phyloP scores from a whole-genome alignment of 2,888 invertebrate genomes.

The Hirtodrosophila alboralis region DNA sequence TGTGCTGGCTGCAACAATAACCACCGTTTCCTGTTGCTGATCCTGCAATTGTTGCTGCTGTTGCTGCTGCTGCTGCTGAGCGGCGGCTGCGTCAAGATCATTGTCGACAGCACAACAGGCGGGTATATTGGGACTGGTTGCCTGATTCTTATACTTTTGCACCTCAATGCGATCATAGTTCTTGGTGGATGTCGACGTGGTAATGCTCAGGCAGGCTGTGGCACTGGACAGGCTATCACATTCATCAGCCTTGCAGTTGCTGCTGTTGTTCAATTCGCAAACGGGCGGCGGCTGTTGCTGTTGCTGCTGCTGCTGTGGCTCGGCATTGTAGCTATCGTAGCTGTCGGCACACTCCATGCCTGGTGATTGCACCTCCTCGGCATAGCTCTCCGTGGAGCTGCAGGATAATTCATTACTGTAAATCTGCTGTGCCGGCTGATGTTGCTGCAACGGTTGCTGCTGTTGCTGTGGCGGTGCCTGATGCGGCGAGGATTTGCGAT shows the following conservation, averaged over 20 bases:
- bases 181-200: conserved; percentile 81
- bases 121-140: conserved; percentile 84
- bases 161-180: conserved; percentile 83
- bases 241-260: conserved; percentile 67
- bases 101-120: conserved; percentile 69
- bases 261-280: conserved; percentile 12
- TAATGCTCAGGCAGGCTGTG: conserved; percentile 79
- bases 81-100: conserved; percentile 46
- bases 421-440: conserved; percentile 32
- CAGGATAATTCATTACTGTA: conserved; percentile 65
- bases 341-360: conserved; percentile 62
- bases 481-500: conserved; percentile 69
- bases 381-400: conserved; percentile 72
- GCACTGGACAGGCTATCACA: conserved; percentile 77
- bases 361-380: conserved; percentile 66
- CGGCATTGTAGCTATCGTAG: conserved; percentile 51
- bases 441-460: conserved; percentile 45
- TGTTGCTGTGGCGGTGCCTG: conserved; percentile 58
- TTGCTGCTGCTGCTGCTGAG: conserved; percentile 21
- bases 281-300: conserved; percentile 20
- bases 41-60: conserved; percentile 22
- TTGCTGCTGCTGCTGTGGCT: conserved; percentile 29
- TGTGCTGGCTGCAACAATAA: conserved; percentile 21
- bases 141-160: conserved; percentile 84
- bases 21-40: conserved; percentile 37